Conservation (phyloP, 2,113 vertebrate species). For the Conger conger region DNA sequence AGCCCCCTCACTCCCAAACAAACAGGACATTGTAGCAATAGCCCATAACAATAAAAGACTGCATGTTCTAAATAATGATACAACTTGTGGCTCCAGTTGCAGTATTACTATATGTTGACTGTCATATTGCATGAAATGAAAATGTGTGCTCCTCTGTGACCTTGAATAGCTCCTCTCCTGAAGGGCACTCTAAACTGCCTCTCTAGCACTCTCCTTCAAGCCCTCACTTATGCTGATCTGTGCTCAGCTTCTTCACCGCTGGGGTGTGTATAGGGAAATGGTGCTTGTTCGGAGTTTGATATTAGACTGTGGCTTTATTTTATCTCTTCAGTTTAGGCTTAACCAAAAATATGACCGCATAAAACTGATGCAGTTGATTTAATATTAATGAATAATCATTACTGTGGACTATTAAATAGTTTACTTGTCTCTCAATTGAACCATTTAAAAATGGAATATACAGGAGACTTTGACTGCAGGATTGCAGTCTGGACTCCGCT, state of each 20-base stretch:
- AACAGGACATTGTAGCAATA: too few relatives aligned
- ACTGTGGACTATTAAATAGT: background rate
- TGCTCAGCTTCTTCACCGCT: background rate
- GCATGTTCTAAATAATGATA: too few relatives aligned
- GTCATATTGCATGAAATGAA: constrained; percentile 1
- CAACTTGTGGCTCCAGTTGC: background rate
- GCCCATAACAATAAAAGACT: too few relatives aligned
- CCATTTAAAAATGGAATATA: background rate
- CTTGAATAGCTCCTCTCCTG: background rate
- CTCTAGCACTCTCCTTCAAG: background rate
- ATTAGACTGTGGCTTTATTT: background rate
- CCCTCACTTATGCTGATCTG: background rate
- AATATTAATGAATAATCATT: background rate
- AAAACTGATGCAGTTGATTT: too few relatives aligned
- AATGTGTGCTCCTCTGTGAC: background rate
- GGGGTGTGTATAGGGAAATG: background rate
- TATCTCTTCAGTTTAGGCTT: background rate
- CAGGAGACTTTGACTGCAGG: background rate
- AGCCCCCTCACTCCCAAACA: too few relatives aligned
- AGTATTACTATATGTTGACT: background rate
- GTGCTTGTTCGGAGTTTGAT: background rate
- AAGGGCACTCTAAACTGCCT: background rate
- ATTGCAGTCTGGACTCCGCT: background rate
- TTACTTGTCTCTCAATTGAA: background rate
- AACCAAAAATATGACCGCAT: background rate